Evolutionary conservation across 2,113 vertebrate species (phyloP).

Genomic region (Pogona vitticeps): DNA sequence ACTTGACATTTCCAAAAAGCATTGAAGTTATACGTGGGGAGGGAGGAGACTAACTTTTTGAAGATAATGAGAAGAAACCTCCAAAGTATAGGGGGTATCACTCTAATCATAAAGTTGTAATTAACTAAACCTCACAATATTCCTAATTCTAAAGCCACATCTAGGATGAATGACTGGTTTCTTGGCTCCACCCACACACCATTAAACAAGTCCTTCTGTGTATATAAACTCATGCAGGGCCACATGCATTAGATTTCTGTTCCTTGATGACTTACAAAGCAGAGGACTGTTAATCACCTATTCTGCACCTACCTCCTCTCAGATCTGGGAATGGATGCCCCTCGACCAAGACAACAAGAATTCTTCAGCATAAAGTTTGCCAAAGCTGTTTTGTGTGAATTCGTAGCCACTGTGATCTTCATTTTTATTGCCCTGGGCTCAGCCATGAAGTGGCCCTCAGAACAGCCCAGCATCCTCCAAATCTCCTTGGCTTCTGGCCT

Average conservation of each 20-base stretch:
- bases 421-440: conserved; percentile 72
- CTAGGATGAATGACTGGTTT: conserved; percentile 30
- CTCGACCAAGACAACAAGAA: conserved; percentile 49
- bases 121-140: conserved; percentile 22
- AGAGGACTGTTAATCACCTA: conserved; percentile 18
- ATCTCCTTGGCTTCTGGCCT: conserved; percentile 72
- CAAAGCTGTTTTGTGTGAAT: conserved; percentile 71
- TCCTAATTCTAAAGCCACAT: conserved; percentile 1
- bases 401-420: conserved; percentile 75
- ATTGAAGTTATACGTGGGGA: background rate
- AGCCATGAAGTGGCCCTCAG: conserved; percentile 70
- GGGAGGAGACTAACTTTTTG: background rate
- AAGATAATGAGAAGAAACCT: background rate
- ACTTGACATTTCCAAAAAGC: background rate
- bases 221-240: conserved; percentile 33
- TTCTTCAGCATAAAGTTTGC: conserved; percentile 68
- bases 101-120: background rate
- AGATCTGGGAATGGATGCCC: background rate
- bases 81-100: background rate
- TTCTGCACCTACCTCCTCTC: conserved; percentile 47
- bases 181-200: conserved; percentile 28
- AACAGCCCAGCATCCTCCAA: conserved; percentile 67
- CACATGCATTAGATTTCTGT: conserved; percentile 6
- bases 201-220: conserved; percentile 38
- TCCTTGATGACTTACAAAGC: background rate